Conservation (phyloP, 2,888 invertebrate genomes). For the Syritta pipiens region DNA sequence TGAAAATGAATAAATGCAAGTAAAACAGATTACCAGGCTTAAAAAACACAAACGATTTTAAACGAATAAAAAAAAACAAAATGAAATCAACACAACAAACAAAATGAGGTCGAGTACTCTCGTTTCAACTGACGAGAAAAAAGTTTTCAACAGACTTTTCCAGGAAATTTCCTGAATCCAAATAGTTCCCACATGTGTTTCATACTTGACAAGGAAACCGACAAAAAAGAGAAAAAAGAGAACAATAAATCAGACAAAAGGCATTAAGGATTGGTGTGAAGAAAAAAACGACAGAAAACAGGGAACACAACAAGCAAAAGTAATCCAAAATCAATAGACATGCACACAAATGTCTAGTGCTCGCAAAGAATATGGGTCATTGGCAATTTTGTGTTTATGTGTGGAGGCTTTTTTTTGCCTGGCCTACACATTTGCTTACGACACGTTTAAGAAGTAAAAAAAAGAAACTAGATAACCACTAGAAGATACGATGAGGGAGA, state of each 20-base stretch:
- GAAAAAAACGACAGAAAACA: slow-evolving; percentile 1
- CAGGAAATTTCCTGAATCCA: not conserved
- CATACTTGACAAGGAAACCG: not conserved
- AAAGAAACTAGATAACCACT: not conserved
- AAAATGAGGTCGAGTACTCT: too few species aligned
- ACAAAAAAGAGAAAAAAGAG: not conserved
- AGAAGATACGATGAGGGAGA: not conserved
- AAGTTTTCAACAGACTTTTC: not conserved
- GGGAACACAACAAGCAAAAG: slow-evolving; percentile 15
- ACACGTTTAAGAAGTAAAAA: not conserved
- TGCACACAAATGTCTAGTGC: slow-evolving; percentile 9
- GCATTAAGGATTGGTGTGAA: slow-evolving; percentile 30
- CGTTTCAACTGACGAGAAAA: too few species aligned
- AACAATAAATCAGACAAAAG: slow-evolving; percentile 37
- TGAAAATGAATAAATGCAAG: too few species aligned
- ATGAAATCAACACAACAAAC: too few species aligned
- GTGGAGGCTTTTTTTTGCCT: too few species aligned
- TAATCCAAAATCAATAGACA: slow-evolving; percentile 54
- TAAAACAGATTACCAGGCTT: too few species aligned
- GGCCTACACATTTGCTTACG: slow-evolving; percentile 4
- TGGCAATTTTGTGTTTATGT: slow-evolving; percentile 36
- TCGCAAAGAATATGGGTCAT: slow-evolving; percentile 49
- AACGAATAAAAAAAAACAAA: too few species aligned
- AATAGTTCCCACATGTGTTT: not conserved
- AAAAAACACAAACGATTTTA: too few species aligned